These are phyloP conservation scores for Macroglossus sobrinus DNA, from an alignment of 2,113 vertebrate species.

Conservation along the genomic window DNA sequence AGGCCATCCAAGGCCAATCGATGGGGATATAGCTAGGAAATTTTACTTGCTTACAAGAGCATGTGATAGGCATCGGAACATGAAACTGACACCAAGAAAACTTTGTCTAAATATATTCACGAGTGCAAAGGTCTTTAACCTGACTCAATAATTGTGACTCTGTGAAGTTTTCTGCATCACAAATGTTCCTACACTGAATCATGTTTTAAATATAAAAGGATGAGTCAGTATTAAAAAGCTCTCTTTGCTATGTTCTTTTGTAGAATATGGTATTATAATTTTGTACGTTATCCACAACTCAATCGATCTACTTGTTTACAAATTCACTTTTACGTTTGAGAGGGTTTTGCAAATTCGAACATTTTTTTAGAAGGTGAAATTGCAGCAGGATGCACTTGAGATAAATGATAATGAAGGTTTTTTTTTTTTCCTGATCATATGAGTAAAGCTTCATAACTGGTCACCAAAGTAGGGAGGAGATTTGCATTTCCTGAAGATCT, in stretches of 20 bases:
- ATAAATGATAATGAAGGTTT: not conserved
- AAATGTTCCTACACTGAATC: not conserved
- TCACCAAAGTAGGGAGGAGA: not conserved
- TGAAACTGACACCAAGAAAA: not conserved
- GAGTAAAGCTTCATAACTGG: not conserved
- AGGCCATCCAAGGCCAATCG: not conserved
- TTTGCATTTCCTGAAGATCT: conserved; percentile 37
- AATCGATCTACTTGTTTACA: not conserved
- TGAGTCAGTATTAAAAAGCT: not conserved
- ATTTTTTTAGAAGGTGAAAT: not conserved
- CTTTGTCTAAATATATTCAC: not conserved
- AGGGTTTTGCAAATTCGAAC: not conserved
- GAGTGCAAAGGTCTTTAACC: not conserved
- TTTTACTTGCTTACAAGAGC: not conserved
- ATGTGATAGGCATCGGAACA: not conserved
- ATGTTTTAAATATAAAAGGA: not conserved
- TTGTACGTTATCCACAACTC: not conserved
- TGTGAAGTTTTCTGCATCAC: not conserved
- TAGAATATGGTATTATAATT: not conserved
- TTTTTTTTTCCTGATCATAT: not conserved
- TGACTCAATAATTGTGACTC: not conserved
- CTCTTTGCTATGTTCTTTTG: not conserved
- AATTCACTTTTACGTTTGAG: not conserved
- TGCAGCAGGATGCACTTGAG: not conserved
- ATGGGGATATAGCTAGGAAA: not conserved